phyloP scores from a whole-genome alignment of 2,797 vertebrate genomes.

The Synanceia verrucosa region DNA sequence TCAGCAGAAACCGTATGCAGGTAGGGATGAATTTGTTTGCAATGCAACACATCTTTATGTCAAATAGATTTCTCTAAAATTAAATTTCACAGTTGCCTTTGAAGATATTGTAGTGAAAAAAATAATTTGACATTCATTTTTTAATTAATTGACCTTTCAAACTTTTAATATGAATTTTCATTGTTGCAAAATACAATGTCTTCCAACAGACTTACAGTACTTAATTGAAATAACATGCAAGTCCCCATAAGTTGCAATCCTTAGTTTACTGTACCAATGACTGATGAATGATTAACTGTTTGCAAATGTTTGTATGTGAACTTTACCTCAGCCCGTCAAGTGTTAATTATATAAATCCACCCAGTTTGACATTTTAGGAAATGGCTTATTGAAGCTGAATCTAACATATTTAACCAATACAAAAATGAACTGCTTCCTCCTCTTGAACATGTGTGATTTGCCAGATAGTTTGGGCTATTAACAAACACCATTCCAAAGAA shows the following conservation, averaged over 20 bases:
- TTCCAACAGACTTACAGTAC: neutral
- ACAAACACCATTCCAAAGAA: neutral
- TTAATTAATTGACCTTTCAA: neutral
- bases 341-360: neutral
- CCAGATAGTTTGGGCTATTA: neutral
- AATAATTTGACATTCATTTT: neutral
- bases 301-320: neutral
- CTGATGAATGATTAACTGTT: too few relatives aligned
- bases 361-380: neutral
- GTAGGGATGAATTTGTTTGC: slow-evolving; percentile 67
- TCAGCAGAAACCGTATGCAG: slow-evolving; percentile 89
- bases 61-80: slow-evolving; percentile 12
- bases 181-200: neutral
- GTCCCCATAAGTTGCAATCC: too few relatives aligned
- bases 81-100: neutral
- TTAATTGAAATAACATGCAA: neutral
- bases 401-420: neutral
- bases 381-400: too few relatives aligned
- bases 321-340: neutral
- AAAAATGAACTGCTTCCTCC: neutral
- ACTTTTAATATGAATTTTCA: too few relatives aligned
- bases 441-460: neutral
- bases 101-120: neutral
- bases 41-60: slow-evolving; percentile 21
- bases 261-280: too few relatives aligned